Base-by-base conservation (phyloP, 2,797 vertebrate species). In the Mycteria americana region DNA sequence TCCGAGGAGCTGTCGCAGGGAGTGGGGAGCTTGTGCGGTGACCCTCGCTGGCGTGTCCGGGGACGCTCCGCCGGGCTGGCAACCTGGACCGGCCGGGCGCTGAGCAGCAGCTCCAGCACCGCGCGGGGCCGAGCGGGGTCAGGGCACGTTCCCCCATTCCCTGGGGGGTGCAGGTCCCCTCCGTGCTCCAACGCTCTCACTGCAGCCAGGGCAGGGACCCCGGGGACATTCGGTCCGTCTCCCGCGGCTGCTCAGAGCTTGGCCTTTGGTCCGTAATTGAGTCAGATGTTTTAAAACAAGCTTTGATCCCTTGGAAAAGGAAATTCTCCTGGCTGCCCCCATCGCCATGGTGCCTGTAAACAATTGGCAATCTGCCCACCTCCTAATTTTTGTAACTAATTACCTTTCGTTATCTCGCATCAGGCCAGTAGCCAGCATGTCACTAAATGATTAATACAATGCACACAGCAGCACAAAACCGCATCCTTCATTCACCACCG, bases 311-410 rank as follows among this genome's bases (percentile, higher is more conserved):
- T 31, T 1, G 1, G 28, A 63, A 70, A 69, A 73, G 23, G 33
- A 37, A 68, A 24, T 9, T 82, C 50, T 80, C 72, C 84, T 18
- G 87, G 31, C 59, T 84, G 73, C 10, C 77, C 53, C 50, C 46
- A 16, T 63, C 13, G 2, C 82, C 56, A 22, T 1, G 6, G 73
- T 1, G 39, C 83, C 89, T 62, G 41, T 54, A 90, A 95, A 80
- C 93, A 86, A 13, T 5, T 95, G 96, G 96, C 95, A 95, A 43
- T 18, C 27, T 91, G 86, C 96, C 93, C 90, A 94, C 68, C 79
- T 90, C 81, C 82, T 95, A 33, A 91, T 96, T 97, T 96, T 86
- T 62, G 64, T 77, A 96, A 92, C 85, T 97, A 97, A 96, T 97
- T 96, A 92, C 85, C 77, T 93, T 90, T 97, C 13, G 9, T 97